Conservation (phyloP, 1,140 invertebrate genomes). For the Psilanteris sp. region DNA sequence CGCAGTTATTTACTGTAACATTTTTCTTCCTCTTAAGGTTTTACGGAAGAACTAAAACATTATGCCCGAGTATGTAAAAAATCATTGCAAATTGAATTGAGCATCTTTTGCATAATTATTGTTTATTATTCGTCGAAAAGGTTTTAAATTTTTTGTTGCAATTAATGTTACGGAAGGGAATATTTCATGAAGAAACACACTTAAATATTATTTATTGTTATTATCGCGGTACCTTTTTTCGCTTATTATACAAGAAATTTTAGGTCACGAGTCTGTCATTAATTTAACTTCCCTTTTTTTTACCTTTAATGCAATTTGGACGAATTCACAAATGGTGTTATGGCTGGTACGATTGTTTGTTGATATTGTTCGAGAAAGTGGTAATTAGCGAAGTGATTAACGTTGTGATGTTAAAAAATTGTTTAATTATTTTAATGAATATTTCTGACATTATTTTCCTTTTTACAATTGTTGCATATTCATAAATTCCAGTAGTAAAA, state of each 20-base stretch:
- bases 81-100: constrained; percentile 6
- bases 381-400: constrained; percentile 6
- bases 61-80: background rate
- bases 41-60: background rate
- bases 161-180: too few species aligned
- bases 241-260: too few species aligned
- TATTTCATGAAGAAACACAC: too few species aligned
- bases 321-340: background rate
- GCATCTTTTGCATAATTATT: too few species aligned
- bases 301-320: too few species aligned
- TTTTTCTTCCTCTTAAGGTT: constrained; percentile 20
- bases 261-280: too few species aligned
- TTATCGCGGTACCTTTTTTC: too few species aligned
- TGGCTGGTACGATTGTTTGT: background rate
- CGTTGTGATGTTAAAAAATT: background rate
- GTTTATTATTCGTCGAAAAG: too few species aligned
- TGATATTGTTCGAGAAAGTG: constrained; percentile 5
- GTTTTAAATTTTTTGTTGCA: too few species aligned
- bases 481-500: too few species aligned
- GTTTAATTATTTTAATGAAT: constrained; percentile 1
- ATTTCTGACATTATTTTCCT: constrained; percentile 1
- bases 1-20: constrained; percentile 25
- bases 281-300: constrained; percentile 5
- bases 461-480: too few species aligned
- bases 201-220: too few species aligned